Evolutionary conservation across 2,113 vertebrate species (phyloP), one percentile per base, ranked within the genome.

Genomic region (Pithys albifrons): DNA sequence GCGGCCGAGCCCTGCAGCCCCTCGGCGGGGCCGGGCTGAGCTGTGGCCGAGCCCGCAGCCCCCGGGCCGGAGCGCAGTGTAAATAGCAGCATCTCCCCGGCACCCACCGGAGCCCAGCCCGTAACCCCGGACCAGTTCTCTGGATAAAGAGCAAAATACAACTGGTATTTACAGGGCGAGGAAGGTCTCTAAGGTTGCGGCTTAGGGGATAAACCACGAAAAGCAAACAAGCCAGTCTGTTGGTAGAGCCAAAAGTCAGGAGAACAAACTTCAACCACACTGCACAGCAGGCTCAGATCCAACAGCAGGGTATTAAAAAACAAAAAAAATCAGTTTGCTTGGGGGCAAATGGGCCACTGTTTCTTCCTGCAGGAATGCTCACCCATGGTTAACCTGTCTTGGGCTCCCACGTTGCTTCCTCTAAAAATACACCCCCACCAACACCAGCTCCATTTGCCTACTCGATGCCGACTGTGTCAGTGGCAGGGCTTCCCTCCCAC

Each of bases 381-480:
- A 52, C 1, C 15, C n/a, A 17, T 8, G 27, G 55, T 33, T 51
- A 37, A n/a, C 20, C 31, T 51, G 35, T 24, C 18, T 9, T 4
- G 7, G 27, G 64, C 41, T 96, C 49, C 49, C 35, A 62, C 59
- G 14, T 14, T 19, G 13, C 41, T 71, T 5, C 59, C 43, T 64
- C 33, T 24, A 41, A 13, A 82, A 70, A 12, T 11, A 43, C 41
- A 43, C 41, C 41, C 41, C 59, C n/a, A 11, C 19, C 7, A 1
- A 0, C 10, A 1, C 7, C 3, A 1, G 25, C 33, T 35, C 59
- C 61, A 0, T n/a, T 3, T 55, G 15, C 31, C 49, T 11, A n/a
- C 24, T 45, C 0, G 0, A 0, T 16, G 23, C 35, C 3, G 1
- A 3, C 45, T 14, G 18, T 37, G 27, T 23, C 0, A 0, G 22